A percentile compares a stretch with the other conserved stretches of the same genome.
Conservation (phyloP, 2,113 vertebrate species). For the Ursus arctos region DNA sequence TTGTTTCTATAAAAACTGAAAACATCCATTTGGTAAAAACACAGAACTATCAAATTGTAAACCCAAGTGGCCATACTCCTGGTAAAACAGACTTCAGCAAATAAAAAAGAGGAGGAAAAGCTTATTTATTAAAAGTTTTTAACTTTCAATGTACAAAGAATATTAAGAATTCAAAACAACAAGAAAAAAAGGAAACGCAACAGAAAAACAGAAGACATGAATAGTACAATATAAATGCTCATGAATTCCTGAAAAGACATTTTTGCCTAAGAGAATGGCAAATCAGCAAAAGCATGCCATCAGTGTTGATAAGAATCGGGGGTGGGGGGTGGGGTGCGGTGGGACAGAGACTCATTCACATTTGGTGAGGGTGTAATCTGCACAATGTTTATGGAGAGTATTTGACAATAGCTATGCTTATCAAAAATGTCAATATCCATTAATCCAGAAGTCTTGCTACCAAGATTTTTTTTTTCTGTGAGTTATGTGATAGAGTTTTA, state of each 20-base stretch:
- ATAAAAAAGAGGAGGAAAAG: not conserved
- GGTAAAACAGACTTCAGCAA: constrained; percentile 4
- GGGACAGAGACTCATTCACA: not conserved
- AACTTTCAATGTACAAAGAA: not conserved
- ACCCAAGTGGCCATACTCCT: not conserved
- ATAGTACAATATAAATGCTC: constrained; percentile 33
- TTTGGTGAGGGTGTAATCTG: not conserved
- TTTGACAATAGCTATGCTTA: not conserved
- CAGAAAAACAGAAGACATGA: not conserved
- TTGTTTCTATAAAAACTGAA: constrained; percentile 8
- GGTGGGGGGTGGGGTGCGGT: not conserved
- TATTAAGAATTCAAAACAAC: constrained; percentile 37
- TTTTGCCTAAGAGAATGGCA: constrained; percentile 8
- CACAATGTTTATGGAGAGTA: not conserved
- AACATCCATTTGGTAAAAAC: constrained; percentile 29
- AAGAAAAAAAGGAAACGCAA: not conserved
- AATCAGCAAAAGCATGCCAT: not conserved
- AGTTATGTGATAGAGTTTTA: not conserved
- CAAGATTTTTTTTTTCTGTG: not conserved
- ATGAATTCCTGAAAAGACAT: not conserved
- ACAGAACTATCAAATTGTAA: not conserved
- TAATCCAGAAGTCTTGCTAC: constrained; percentile 17
- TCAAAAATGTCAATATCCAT: constrained; percentile 43
- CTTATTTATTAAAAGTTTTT: constrained; percentile 1
- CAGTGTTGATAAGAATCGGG: constrained; percentile 11